Base-by-base conservation (phyloP, 2,888 invertebrate genomes). In the Leptodirus hochenwartii region DNA sequence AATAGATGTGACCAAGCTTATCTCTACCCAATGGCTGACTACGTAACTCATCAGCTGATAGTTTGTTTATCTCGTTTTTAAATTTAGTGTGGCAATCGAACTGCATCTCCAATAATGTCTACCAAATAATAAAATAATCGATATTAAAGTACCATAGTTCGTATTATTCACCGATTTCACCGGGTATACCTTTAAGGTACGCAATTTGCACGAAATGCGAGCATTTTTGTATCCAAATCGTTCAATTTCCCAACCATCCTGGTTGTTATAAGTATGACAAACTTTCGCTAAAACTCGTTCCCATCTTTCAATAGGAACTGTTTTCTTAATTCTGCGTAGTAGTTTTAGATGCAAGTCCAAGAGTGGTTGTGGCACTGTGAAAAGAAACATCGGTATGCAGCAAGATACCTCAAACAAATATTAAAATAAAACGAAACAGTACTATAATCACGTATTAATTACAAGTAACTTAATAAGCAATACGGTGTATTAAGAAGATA, bases 221-320 rank as follows among this genome's bases (percentile, higher is more conserved):
- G 88, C 74, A 58, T 90, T 85, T 53, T 84, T 85, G 59, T 93
- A 96, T 22, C 93, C 91, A 61, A 90, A 90, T 41, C 90, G 66
- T 55, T 93, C 91, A 32, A 95, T 64, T 61, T 93, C 91, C 90
- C 90, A 90, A 32, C 84, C 90, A 65, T 93, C 91, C 48, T 87
- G 80, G 39, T 78, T 76, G 39, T 77, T 78, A 47, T 87, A 87
- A 28, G 74, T 73, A 50, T 88, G 84, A 54, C 88, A 87, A 58
- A 91, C 85, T 62, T 84, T 91, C 35, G 84, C 74, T 43, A 93
- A 54, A 30, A 77, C 73, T 46, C 73, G 71, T 57, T 95, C 93
- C 93, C 93, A 95, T 55, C 76, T 75, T 47, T 85, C 85, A 39
- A 71, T 67, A 37, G 76, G 70, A 22, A 85, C 80, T 24, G 75